A percentile compares a stretch with the other conserved stretches of the same genome.
Conservation (phyloP, 2,113 vertebrate genomes). For the Myotis lucifugus region DNA sequence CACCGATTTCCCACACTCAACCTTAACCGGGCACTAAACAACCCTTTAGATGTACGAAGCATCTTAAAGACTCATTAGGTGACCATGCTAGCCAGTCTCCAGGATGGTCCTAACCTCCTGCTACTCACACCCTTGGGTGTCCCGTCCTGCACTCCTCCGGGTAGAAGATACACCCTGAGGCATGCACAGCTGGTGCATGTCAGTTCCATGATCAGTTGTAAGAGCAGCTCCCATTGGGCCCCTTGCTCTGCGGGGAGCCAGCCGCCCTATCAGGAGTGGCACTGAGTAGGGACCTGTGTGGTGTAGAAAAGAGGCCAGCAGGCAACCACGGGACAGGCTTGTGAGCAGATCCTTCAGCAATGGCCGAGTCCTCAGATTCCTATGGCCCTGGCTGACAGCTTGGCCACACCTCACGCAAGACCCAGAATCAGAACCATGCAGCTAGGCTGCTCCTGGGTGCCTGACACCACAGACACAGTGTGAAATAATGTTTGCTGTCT, state of each 20-base stretch:
- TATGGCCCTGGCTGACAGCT: background rate
- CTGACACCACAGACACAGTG: background rate
- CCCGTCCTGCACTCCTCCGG: background rate
- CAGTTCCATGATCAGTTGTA: background rate
- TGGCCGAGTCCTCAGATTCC: background rate
- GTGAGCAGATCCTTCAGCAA: background rate
- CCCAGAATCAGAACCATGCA: background rate
- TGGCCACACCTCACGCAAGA: background rate
- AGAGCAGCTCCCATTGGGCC: background rate
- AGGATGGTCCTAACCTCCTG: background rate
- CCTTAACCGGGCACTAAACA: constrained; percentile 10
- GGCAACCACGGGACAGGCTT: background rate
- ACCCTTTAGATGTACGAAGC: background rate
- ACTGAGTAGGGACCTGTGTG: background rate
- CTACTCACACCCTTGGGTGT: background rate
- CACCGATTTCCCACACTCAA: background rate
- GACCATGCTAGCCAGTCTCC: background rate
- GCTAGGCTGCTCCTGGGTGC: background rate
- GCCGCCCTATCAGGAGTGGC: background rate
- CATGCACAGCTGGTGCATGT: background rate
- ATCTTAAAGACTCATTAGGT: background rate
- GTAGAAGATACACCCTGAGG: background rate
- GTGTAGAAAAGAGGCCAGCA: background rate
- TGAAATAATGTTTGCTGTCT: background rate
- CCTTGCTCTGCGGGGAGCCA: background rate